Conservation (phyloP, 2,888 invertebrate species). For the Cheilosia vulpina region DNA sequence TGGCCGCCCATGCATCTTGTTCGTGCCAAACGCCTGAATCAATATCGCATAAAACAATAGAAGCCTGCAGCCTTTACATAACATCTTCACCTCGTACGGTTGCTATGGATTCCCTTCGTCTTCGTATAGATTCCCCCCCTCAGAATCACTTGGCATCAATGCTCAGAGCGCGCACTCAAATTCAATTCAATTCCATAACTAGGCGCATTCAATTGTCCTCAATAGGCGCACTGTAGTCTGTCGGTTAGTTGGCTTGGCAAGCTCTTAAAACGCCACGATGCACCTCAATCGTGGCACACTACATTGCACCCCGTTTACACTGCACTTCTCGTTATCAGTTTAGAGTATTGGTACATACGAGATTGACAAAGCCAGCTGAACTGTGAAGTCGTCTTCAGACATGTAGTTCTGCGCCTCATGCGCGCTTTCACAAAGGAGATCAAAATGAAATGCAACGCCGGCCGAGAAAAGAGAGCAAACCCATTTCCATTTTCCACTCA, state of each 20-base stretch:
- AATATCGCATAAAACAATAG: slow-evolving; percentile 36
- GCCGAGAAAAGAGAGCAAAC: slow-evolving; percentile 51
- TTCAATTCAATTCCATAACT: slow-evolving; percentile 67
- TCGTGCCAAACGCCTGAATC: slow-evolving; percentile 32
- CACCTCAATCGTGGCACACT: slow-evolving; percentile 24
- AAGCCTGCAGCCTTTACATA: slow-evolving; percentile 5
- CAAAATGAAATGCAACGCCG: too few species aligned
- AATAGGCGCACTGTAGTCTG: slow-evolving; percentile 36
- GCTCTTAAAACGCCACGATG: slow-evolving; percentile 15
- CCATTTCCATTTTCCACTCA: slow-evolving; percentile 50
- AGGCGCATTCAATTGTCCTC: slow-evolving; percentile 67
- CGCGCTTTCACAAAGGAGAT: slow-evolving; percentile 7
- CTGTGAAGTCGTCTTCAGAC: neutral
- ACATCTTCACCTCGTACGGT: neutral
- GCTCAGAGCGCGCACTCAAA: slow-evolving; percentile 39
- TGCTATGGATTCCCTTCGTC: neutral
- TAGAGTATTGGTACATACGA: neutral
- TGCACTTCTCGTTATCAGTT: slow-evolving; percentile 8
- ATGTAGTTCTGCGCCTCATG: too few species aligned
- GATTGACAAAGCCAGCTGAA: slow-evolving; percentile 46
- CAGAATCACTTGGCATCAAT: slow-evolving; percentile 35
- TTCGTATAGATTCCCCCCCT: neutral
- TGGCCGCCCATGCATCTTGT: neutral
- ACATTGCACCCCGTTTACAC: slow-evolving; percentile 23
- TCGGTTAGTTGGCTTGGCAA: slow-evolving; percentile 20